Evolutionary conservation across 1,140 invertebrate species (phyloP).

Genomic region (Dryas iulia): DNA sequence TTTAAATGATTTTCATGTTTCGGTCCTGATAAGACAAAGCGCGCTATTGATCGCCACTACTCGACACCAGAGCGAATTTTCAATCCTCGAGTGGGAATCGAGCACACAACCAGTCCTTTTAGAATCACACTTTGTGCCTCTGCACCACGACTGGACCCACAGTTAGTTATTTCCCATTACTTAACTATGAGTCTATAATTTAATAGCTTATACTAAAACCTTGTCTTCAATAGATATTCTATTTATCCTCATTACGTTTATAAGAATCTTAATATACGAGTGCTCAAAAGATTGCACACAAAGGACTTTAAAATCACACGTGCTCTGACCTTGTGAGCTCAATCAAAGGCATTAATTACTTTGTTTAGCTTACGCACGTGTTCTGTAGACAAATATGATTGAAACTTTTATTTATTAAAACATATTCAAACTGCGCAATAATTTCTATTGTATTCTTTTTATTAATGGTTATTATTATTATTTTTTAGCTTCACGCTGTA

Average conservation of each 20-base stretch:
- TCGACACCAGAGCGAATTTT: too few relatives aligned
- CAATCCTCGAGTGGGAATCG: too few relatives aligned
- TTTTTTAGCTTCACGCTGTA: too few relatives aligned
- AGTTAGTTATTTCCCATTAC: background rate
- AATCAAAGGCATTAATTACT: conserved; percentile 19
- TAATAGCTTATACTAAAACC: background rate
- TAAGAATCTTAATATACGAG: background rate
- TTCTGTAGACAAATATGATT: background rate
- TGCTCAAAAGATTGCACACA: conserved; percentile 4
- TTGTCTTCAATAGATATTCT: background rate
- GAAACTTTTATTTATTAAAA: conserved; percentile 2
- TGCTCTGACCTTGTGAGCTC: conserved; percentile 6
- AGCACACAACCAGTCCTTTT: too few relatives aligned
- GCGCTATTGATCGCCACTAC: too few relatives aligned
- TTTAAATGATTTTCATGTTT: too few relatives aligned
- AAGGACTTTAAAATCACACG: conserved; percentile 13
- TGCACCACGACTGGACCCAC: too few relatives aligned
- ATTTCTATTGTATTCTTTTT: too few relatives aligned
- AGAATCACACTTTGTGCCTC: too few relatives aligned
- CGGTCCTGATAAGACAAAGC: too few relatives aligned
- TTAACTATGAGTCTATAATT: background rate
- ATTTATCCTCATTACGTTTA: background rate
- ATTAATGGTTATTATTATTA: too few relatives aligned
- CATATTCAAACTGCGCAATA: conserved; percentile 4
- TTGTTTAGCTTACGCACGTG: conserved; percentile 16